These are phyloP conservation scores for Heliopora coerulea DNA, from an alignment of 92 coral and sea anemone species.

Conservation along the genomic window DNA sequence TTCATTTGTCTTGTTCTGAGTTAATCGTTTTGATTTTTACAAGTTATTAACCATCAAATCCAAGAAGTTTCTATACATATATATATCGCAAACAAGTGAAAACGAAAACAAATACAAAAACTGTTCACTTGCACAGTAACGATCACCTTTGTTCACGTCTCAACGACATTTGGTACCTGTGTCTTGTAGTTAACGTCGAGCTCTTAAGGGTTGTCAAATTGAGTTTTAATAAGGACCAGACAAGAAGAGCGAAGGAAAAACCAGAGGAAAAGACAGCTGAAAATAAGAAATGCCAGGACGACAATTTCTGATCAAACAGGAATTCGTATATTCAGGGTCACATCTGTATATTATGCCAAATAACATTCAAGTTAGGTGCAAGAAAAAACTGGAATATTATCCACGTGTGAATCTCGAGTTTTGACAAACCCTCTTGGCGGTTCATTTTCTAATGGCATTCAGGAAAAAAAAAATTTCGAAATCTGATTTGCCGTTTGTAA, in stretches of 20 bases:
- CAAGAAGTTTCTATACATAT: background rate
- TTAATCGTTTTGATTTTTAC: background rate
- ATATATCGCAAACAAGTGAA: no score
- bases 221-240: no score
- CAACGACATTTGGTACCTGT: no score
- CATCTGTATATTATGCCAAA: background rate
- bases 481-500: background rate
- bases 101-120: background rate
- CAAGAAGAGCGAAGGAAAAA: no score
- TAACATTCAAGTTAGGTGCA: background rate
- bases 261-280: no score
- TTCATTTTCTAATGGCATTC: constrained; percentile 29
- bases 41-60: background rate
- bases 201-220: background rate
- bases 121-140: background rate
- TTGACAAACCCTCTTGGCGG: background rate
- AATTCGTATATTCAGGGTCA: no score
- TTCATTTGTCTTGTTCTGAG: background rate
- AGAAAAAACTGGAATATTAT: background rate
- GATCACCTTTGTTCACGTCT: no score
- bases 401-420: background rate
- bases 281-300: background rate
- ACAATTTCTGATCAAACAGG: no score
- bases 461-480: background rate
- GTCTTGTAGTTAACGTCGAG: background rate